Percentiles rank a stretch among this genome's conserved stretches.
These are phyloP conservation scores for Lophochroa leadbeateri DNA, from an alignment of 2,113 vertebrate species.

Conservation along the genomic window DNA sequence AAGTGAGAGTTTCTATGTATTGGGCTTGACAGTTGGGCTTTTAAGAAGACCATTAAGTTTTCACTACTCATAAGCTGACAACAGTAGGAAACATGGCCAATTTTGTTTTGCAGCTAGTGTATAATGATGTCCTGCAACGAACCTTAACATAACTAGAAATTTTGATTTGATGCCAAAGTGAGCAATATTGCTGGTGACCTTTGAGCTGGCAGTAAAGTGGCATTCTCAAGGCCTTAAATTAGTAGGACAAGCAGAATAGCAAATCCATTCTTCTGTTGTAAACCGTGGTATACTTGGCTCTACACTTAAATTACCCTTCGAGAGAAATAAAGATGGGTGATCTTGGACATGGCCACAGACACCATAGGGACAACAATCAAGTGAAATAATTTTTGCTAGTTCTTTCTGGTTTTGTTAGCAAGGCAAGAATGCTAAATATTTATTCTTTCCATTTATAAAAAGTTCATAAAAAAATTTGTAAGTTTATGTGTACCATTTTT, in stretches of 20 bases:
- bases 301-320: constrained; percentile 14
- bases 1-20: background rate
- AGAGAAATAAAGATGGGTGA: background rate
- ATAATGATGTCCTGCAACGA: constrained; percentile 48
- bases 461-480: no score
- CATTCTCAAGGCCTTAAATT: constrained; percentile 69
- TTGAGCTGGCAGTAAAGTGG: constrained; percentile 64
- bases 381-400: background rate
- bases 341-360: constrained; percentile 10
- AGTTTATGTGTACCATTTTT: no score
- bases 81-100: constrained; percentile 10
- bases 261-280: constrained; percentile 45
- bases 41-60: constrained; percentile 38
- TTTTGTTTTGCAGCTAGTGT: constrained; percentile 63
- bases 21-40: background rate
- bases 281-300: constrained; percentile 12
- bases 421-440: constrained; percentile 4
- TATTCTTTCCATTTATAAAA: no score
- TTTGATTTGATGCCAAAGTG: constrained; percentile 62
- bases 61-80: constrained; percentile 44
- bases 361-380: background rate
- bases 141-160: constrained; percentile 55
- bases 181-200: constrained; percentile 66
- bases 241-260: constrained; percentile 59
- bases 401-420: constrained; percentile 39